Evolutionary conservation across 37 sponge, comb jelly and placozoan genomes (phyloP).

Genomic region (Amphimedon queenslandica): DNA sequence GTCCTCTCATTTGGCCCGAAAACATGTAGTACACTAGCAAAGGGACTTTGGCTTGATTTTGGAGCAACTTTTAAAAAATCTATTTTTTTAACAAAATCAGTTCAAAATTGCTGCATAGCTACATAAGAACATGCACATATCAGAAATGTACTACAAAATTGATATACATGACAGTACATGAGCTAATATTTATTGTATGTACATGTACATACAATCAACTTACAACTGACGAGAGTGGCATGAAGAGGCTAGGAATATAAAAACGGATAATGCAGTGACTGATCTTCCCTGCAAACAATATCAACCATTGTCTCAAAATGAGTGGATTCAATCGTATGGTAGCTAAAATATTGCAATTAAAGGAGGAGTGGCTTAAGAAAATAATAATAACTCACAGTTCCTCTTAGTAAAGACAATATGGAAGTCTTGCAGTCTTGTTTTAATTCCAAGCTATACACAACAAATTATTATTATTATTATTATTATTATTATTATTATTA

Average conservation of each 20-base stretch:
- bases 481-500: too few species aligned
- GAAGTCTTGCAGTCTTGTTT: slow-evolving; percentile 91
- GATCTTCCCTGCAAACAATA: slow-evolving; percentile 73
- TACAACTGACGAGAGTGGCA: slow-evolving; percentile 66
- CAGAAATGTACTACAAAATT: too few species aligned
- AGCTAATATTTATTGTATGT: too few species aligned
- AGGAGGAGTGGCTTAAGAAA: neutral
- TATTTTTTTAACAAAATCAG: too few species aligned
- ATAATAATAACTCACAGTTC: slow-evolving; percentile 52
- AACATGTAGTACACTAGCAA: neutral
- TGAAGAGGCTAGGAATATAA: slow-evolving; percentile 63
- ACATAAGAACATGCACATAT: too few species aligned
- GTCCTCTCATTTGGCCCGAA: too few species aligned
- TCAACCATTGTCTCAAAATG: slow-evolving; percentile 44
- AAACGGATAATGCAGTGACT: slow-evolving; percentile 56
- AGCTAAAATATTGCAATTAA: slow-evolving; percentile 51
- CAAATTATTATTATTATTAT: too few species aligned
- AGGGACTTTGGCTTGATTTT: too few species aligned
- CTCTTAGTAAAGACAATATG: slow-evolving; percentile 34
- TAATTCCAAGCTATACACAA: slow-evolving; percentile 64
- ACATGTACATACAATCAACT: too few species aligned
- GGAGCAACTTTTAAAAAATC: too few species aligned
- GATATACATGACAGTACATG: too few species aligned
- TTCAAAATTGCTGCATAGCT: too few species aligned
- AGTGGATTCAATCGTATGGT: slow-evolving; percentile 70